Percentiles rank a stretch among this genome's conserved stretches.
phyloP scores from a whole-genome alignment of 92 coral and sea anemone genomes.

The Pocillopora meandrina region DNA sequence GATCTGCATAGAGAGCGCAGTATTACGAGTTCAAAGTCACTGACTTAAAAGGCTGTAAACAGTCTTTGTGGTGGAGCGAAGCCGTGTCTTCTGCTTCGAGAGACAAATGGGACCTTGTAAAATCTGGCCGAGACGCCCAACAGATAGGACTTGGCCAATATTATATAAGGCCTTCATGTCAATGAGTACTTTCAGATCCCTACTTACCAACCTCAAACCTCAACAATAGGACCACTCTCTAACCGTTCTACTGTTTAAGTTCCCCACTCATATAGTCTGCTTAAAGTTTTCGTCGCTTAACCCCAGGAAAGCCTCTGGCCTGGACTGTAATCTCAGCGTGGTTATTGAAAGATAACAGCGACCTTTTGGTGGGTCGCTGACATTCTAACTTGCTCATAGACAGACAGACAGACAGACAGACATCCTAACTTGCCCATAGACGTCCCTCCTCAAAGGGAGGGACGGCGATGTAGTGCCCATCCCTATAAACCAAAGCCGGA shows the following conservation, averaged over 20 bases:
- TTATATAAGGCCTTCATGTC: neutral
- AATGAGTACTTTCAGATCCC: neutral
- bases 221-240: neutral
- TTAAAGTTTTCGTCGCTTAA: neutral
- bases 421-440: too few relatives aligned
- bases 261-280: neutral
- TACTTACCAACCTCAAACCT: too few relatives aligned
- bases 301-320: neutral
- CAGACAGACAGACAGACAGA: too few relatives aligned
- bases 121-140: neutral
- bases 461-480: constrained; percentile 8
- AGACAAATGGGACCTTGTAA: neutral
- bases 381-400: too few relatives aligned
- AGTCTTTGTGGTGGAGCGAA: neutral
- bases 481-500: constrained; percentile 15
- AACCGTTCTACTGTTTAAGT: neutral
- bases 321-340: neutral
- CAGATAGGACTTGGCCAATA: neutral
- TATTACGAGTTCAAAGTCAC: too few relatives aligned
- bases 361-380: neutral
- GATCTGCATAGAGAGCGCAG: too few relatives aligned
- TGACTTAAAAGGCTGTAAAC: neutral
- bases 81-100: neutral
- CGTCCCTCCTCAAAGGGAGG: neutral
- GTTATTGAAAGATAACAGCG: neutral